Conservation (phyloP, 1,140 invertebrate species). For the Hyles euphorbiae region DNA sequence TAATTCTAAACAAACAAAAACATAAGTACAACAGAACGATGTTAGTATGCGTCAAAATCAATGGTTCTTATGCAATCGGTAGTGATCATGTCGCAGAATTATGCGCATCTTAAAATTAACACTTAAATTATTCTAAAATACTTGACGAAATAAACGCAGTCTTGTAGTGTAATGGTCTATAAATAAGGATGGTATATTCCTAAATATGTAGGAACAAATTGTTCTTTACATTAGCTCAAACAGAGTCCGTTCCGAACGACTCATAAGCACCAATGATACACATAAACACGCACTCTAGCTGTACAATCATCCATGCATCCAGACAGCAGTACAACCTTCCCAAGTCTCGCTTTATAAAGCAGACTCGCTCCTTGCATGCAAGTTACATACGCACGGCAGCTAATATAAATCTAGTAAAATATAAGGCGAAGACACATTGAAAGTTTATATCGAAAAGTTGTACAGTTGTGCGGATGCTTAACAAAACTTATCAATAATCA, state of each 20-base stretch:
- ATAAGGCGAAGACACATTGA: neutral
- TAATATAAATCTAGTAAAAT: too few species aligned
- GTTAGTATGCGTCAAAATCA: conserved; percentile 28
- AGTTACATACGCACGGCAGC: too few species aligned
- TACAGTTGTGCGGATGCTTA: too few species aligned
- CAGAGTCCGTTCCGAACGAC: conserved; percentile 10
- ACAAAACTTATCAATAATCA: conserved; percentile 1
- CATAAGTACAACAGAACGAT: conserved; percentile 55
- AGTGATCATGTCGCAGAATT: neutral
- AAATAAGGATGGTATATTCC: conserved; percentile 1
- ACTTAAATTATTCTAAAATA: conserved; percentile 30
- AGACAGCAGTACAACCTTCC: too few species aligned
- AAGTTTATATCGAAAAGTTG: neutral
- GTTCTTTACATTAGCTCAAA: conserved; percentile 13
- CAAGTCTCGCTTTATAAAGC: too few species aligned
- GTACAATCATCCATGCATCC: conserved; percentile 9
- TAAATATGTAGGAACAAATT: conserved; percentile 16
- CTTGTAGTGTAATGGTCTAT: conserved; percentile 27
- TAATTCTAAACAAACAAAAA: conserved; percentile 34
- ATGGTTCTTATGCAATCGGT: conserved; percentile 30
- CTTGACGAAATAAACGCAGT: conserved; percentile 51
- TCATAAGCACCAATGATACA: conserved; percentile 47
- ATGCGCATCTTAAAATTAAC: conserved; percentile 8
- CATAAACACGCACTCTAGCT: conserved; percentile 36
- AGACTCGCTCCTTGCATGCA: too few species aligned